Evolutionary conservation across 2,113 vertebrate genomes (phyloP), one percentile per base, ranked within the genome.

Genomic region (Propithecus coquereli): DNA sequence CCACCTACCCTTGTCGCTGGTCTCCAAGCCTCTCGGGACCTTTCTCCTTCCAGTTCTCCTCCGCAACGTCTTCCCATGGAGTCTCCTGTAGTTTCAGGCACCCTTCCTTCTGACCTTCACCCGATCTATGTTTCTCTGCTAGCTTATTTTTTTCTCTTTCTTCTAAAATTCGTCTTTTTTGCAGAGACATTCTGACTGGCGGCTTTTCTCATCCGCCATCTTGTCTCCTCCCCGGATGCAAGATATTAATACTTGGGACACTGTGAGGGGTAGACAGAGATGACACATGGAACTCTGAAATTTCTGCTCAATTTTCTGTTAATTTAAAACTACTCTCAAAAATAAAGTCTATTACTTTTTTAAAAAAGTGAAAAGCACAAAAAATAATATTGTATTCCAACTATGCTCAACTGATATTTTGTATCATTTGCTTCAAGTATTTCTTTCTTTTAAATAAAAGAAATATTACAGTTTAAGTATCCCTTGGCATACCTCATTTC

Each of bases 391-490:
- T 43, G 22, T 90, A 37, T 68, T 90, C 4, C 6, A 6, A 47
- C 16, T 30, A 85, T 32, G 50, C 40, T 77, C 40, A 90, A 37
- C n/a, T 79, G 47, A 68, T 4, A 32, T 68, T 90, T 94, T 90
- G 5, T 59, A 32, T 84, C 25, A 68, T 57, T 57, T 66, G 45
- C 40, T 73, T 83, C 20, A 65, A 54, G 37, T 34, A 63, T 94
- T 80, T 54, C 37, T 85, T 94, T 70, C 71, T 61, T 90, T 70
- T 45, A 88, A 94, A 74, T 63, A 71, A 82, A 91, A 59, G n/a
- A 73, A 54, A 76, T 57, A 65, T 54, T 83, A 79, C 4, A 70
- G 25, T 59, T 54, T 30, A 54, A 83, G 57, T 68, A 25, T 25
- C 11, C 5, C 14, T 47, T 68, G 80, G 22, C 37, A 68, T 32